Evolutionary conservation across 2,888 invertebrate genomes (phyloP).

Genomic region (Steinernema scapterisci): DNA sequence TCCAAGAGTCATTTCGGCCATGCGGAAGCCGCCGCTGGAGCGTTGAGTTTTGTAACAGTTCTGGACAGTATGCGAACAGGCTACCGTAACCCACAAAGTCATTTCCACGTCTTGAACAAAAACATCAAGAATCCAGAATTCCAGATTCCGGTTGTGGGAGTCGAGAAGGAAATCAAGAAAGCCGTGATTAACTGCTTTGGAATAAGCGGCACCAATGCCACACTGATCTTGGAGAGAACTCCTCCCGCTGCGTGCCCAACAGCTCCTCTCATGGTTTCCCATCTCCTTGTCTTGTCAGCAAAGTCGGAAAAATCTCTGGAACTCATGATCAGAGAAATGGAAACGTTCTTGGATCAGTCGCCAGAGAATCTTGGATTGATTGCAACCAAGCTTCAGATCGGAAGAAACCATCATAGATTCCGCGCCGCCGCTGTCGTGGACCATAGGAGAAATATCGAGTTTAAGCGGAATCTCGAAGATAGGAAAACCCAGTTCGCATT

Average conservation of each 20-base stretch:
- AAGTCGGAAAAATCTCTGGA: conserved; percentile 37
- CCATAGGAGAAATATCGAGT: conserved; percentile 37
- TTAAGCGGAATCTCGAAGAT: not conserved
- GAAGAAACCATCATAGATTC: conserved; percentile 39
- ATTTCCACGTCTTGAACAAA: conserved; percentile 39
- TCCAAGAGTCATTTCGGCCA: conserved; percentile 58
- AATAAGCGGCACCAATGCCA: conserved; percentile 59
- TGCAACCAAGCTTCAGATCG: conserved; percentile 27
- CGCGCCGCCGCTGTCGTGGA: conserved; percentile 39
- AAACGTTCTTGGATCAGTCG: conserved; percentile 32
- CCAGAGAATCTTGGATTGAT: conserved; percentile 22
- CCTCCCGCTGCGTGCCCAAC: not conserved
- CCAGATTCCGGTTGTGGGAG: conserved; percentile 44
- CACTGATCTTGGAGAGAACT: conserved; percentile 36
- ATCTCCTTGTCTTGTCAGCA: conserved; percentile 49
- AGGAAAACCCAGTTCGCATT: not conserved
- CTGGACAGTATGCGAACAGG: conserved; percentile 36
- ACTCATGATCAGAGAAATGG: conserved; percentile 34
- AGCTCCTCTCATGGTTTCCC: conserved; percentile 31
- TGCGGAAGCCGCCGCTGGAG: conserved; percentile 58
- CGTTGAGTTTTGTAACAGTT: conserved; percentile 44
- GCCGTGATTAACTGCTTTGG: conserved; percentile 61
- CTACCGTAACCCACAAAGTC: conserved; percentile 37
- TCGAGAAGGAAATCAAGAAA: conserved; percentile 39
- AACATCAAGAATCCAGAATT: conserved; percentile 23